phyloP scores from a whole-genome alignment of 2,888 invertebrate genomes.

The Drosophila formosana region DNA sequence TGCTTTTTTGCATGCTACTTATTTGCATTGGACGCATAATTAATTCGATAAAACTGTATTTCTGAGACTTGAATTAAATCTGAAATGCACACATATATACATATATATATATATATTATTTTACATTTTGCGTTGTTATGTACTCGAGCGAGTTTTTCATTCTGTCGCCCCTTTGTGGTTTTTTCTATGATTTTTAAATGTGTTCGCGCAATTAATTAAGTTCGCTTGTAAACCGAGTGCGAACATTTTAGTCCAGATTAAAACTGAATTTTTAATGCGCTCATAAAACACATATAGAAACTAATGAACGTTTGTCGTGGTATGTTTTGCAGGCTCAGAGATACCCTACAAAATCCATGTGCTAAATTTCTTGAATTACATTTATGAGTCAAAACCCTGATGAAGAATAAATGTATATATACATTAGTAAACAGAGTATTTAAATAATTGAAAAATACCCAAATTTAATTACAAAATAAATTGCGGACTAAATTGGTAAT shows the following conservation, averaged over 20 bases:
- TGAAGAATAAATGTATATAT: too few relatives aligned
- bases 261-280: conserved; percentile 52
- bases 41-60: conserved; percentile 51
- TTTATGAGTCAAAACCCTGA: too few relatives aligned
- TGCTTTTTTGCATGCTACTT: conserved; percentile 23
- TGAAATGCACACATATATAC: conserved; percentile 5
- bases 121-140: too few relatives aligned
- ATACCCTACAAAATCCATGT: conserved; percentile 5
- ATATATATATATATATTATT: conserved; percentile 3
- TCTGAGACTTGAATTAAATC: conserved; percentile 46
- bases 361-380: too few relatives aligned
- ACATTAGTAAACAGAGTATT: too few relatives aligned
- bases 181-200: conserved; percentile 38
- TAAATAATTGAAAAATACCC: background rate
- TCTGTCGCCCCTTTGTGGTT: background rate
- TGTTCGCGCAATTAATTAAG: conserved; percentile 50
- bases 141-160: background rate
- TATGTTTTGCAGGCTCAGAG: background rate
- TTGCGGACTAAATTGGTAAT: background rate
- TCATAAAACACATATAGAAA: conserved; percentile 17
- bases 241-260: conserved; percentile 56
- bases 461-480: background rate
- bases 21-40: conserved; percentile 52
- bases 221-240: conserved; percentile 31
- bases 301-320: conserved; percentile 3